Base-by-base conservation (phyloP, 2,888 invertebrate species). In the Schizotus pectinicornis region DNA sequence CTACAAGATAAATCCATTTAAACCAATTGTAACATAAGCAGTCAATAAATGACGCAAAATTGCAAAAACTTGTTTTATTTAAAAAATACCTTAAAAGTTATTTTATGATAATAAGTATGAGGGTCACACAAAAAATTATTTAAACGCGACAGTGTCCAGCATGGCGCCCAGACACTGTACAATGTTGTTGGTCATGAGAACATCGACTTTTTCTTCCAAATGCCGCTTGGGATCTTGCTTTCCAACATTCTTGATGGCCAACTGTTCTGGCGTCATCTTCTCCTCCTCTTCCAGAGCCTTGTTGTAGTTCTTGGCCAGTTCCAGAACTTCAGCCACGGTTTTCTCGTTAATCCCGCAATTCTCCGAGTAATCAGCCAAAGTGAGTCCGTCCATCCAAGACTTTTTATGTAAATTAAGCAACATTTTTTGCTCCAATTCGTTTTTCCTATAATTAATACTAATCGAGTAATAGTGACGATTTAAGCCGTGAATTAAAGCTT, bases 391-490 rank as follows among this genome's bases (percentile, higher is more conserved):
- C 91, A 95, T 95, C 97, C 97, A 98, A 0, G 97, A 96, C 79
- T 98, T 97, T 82, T 99, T 99, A 81, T 99, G 97, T 66, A 99
- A 83, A 82, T 99, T 99, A 58, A 99, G 81, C 60, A 99, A 82
- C 99, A 99, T 99, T 84, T 98, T 98, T 79, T 99, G 98, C 80
- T 99, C 99, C 62, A 98, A 81, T 80, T 98, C 97, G 81, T 99
- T 98, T 82, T 98, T 99, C 68, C 98, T 88, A 81, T 99, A 99
- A 81, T 98, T 98, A 80, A 99, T 99, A 79, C 98, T 97, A 77
- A 99, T 98, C 37, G 98, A 98, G 81, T 99, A 99, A 78, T 99
- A 99, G 81, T 99, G 98, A 63, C 99, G 89, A 80, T 99, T 99
- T 30, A 99, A 85, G 8, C 99, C 99, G 76, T 99, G 99, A 70